A percentile compares a stretch with the other conserved stretches of the same genome.
phyloP scores from a whole-genome alignment of 92 coral and sea anemone species.

The Porites evermanni region DNA sequence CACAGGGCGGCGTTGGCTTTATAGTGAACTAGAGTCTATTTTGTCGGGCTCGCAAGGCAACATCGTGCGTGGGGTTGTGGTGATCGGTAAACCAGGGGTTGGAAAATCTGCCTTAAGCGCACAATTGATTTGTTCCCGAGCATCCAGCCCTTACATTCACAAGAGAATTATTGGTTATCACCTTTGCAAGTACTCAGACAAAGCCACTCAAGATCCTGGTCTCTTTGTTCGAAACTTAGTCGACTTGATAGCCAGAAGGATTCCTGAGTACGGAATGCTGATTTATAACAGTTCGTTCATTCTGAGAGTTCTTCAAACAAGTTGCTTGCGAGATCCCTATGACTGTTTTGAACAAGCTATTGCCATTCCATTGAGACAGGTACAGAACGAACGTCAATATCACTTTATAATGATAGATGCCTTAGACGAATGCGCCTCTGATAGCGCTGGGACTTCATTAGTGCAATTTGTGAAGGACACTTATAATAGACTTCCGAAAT shows the following conservation, averaged over 20 bases:
- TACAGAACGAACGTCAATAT: conserved; percentile 2
- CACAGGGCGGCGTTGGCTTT: conserved; percentile 75
- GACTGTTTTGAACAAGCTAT: conserved; percentile 79
- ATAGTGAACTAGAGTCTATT: neutral
- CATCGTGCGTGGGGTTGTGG: conserved; percentile 31
- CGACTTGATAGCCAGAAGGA: conserved; percentile 69
- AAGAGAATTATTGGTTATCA: conserved; percentile 76
- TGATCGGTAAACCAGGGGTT: conserved; percentile 80
- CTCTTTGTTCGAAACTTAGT: conserved; percentile 86
- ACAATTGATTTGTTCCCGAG: conserved; percentile 84
- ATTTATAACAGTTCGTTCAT: conserved; percentile 45
- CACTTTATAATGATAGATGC: conserved; percentile 76
- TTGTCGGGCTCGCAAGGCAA: conserved; percentile 12
- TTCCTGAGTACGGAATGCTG: conserved; percentile 61
- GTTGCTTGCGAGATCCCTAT: conserved; percentile 64
- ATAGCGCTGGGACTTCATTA: conserved; percentile 17
- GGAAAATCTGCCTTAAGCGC: conserved; percentile 85
- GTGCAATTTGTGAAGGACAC: conserved; percentile 53
- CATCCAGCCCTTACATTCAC: conserved; percentile 69
- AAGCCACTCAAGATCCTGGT: conserved; percentile 67
- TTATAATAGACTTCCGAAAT: conserved; percentile 58
- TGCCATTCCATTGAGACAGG: conserved; percentile 55
- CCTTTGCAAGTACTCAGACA: conserved; percentile 73
- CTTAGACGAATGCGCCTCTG: conserved; percentile 74
- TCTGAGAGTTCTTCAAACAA: conserved; percentile 40